A percentile compares a stretch with the other conserved stretches of the same genome.
Evolutionary conservation across 2,113 vertebrate genomes (phyloP).

Genomic region (Leuciscus idus): DNA sequence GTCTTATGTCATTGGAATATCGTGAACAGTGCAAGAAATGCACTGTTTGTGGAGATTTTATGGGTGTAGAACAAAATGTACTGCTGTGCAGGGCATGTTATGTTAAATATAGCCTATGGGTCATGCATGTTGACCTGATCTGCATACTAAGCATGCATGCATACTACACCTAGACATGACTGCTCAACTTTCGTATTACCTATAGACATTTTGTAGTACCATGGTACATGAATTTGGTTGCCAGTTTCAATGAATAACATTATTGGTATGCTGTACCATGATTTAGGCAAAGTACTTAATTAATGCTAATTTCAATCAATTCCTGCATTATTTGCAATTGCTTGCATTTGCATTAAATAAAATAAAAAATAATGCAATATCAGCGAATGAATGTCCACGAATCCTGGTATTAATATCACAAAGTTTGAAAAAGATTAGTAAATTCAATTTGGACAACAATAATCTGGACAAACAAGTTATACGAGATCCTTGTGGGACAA

Average conservation of each 20-base stretch:
- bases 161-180: background rate
- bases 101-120: slow-evolving; percentile 8
- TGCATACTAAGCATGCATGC: background rate
- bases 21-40: background rate
- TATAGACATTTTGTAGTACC: background rate
- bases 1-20: background rate
- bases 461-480: background rate
- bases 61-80: background rate
- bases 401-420: background rate
- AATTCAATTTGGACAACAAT: background rate
- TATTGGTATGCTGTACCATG: background rate
- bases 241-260: background rate
- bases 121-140: slow-evolving; percentile 9
- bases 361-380: background rate
- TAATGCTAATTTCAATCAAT: background rate
- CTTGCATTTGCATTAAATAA: background rate
- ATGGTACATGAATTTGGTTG: background rate
- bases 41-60: background rate
- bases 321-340: background rate
- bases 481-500: background rate
- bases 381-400: background rate
- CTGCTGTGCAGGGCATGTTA: background rate
- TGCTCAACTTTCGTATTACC: background rate
- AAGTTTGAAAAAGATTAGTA: background rate
- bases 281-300: background rate